Evolutionary conservation across 1,140 invertebrate species (phyloP), one percentile per base, ranked within the genome.

Genomic region (Agrypnia vestita): DNA sequence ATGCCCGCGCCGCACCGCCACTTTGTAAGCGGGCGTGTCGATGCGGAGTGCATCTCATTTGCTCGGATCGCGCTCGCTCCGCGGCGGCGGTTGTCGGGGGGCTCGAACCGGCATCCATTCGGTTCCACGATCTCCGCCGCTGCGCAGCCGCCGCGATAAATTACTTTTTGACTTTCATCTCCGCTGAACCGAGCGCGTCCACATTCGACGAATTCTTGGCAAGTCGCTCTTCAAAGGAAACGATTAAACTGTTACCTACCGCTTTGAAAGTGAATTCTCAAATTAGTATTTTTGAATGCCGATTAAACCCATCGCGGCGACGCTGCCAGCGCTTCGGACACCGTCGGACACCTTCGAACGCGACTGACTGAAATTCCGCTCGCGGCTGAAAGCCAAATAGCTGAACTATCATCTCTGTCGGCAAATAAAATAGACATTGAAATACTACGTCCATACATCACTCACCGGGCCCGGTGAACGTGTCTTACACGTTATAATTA

Each of bases 331-430:
- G 46, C 44, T 74, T 59, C 25, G 17, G 64, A 53, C 72, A 11
- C 17, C 12, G 53, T 49, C 44, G 21, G 51, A 53, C 46, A 43
- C 72, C 51, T 74, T 69, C 44, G 72, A 56, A 19, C 15, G 72
- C 25, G 72, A 25, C 55, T 47, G 35, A 59, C 51, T 74, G 51
- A 59, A 55, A 59, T 74, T 74, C 71, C 35, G 25, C 17, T 47
- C 21, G 71, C 71, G n/a, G 49, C 35, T 51, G 51, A 71, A 71
- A 51, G 72, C 51, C 53, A 56, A 74, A 74, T 56, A 74, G 55
- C 67, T 71, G 47, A 71, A 51, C 67, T 56, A 74, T 46, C 35
- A 35, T 74, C 43, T 74, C 25, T 17, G 11, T 35, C 43, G 72
- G 35, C 35, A 74, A 74, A 74, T 17, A 56, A 74, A 74, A 74